Evolutionary conservation across 2,797 vertebrate species (phyloP).

Genomic region (Melanotaenia parkinsoni): DNA sequence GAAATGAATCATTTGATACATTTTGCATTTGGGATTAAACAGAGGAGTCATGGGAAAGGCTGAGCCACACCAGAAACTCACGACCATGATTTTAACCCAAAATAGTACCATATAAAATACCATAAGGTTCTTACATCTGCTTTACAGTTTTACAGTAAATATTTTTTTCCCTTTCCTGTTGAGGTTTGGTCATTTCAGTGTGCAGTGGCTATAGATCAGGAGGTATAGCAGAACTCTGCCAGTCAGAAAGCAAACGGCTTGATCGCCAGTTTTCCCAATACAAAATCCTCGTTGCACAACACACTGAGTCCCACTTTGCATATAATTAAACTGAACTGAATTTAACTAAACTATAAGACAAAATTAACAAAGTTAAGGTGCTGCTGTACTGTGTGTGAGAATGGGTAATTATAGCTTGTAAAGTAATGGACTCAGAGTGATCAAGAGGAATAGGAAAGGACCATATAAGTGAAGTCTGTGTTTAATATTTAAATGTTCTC

Average conservation of each 20-base stretch:
- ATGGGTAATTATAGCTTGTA: neutral
- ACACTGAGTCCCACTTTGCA: too few relatives aligned
- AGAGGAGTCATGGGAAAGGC: neutral
- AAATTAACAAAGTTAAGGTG: neutral
- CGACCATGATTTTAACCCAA: neutral
- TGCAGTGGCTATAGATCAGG: neutral
- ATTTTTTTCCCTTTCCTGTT: neutral
- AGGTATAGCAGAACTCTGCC: neutral
- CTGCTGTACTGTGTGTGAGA: neutral
- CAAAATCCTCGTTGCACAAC: too few relatives aligned
- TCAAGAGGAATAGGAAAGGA: too few relatives aligned
- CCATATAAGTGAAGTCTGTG: too few relatives aligned
- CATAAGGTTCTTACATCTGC: neutral
- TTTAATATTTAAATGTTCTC: too few relatives aligned
- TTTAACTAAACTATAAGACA: neutral
- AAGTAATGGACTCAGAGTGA: neutral
- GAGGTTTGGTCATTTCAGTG: neutral
- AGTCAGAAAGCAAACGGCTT: neutral
- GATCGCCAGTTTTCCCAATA: too few relatives aligned
- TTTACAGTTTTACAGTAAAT: neutral
- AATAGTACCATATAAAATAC: neutral
- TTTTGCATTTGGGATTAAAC: neutral
- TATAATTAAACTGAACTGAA: neutral
- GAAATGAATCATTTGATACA: too few relatives aligned
- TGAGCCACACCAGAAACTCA: neutral